Percentiles rank a stretch among this genome's conserved stretches.
Evolutionary conservation across 2,888 invertebrate genomes (phyloP).

Genomic region (Drosophila acutilabella): DNA sequence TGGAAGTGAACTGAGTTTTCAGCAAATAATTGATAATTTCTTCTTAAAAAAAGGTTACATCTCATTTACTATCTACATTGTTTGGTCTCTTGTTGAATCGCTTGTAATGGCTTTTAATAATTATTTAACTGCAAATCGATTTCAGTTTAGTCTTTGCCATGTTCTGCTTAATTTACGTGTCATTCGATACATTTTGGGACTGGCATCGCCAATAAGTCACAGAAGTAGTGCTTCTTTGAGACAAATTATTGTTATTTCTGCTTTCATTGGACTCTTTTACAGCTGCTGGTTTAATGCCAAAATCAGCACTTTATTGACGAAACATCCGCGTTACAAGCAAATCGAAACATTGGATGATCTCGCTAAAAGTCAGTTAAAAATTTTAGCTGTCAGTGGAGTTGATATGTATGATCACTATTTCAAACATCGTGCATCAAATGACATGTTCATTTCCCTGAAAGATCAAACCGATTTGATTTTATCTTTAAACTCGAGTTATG

Average conservation of each 20-base stretch:
- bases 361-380: neutral
- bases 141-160: neutral
- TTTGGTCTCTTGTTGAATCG: conserved; percentile 18
- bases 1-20: conserved; percentile 21
- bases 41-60: too few species aligned
- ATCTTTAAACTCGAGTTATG: conserved; percentile 47
- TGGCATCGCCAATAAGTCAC: neutral
- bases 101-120: neutral
- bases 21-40: conserved; percentile 5
- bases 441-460: neutral
- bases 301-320: conserved; percentile 7
- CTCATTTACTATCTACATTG: neutral
- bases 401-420: conserved; percentile 1
- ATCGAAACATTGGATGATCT: neutral
- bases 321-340: neutral
- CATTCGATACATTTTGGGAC: conserved; percentile 24
- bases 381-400: neutral
- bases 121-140: too few species aligned
- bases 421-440: neutral
- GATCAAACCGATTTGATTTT: conserved; percentile 16
- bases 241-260: conserved; percentile 2
- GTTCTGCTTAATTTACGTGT: conserved; percentile 34
- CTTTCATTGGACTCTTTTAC: conserved; percentile 12
- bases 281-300: conserved; percentile 1
- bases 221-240: conserved; percentile 5